Conservation (phyloP, 1,140 invertebrate species). For the Drosophila pseudoananassae region DNA sequence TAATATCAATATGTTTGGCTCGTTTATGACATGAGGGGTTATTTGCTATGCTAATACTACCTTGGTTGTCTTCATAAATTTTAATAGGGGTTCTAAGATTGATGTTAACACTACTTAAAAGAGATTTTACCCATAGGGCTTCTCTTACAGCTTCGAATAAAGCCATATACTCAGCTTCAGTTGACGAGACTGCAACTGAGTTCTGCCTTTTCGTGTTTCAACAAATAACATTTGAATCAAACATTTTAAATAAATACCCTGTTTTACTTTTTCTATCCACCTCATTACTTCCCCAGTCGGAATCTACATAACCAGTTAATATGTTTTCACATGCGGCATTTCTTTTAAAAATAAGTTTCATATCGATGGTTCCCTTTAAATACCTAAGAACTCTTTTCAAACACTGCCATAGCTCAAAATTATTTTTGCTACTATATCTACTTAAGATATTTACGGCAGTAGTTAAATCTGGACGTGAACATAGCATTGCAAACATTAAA, state of each 20-base stretch:
- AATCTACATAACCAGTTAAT: conserved; percentile 10
- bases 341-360: conserved; percentile 57
- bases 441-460: conserved; percentile 17
- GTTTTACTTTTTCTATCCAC: conserved; percentile 8
- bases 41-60: not conserved
- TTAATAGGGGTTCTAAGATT: not conserved
- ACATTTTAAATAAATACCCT: conserved; percentile 20
- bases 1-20: conserved; percentile 3
- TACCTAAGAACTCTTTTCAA: conserved; percentile 4
- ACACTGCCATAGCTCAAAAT: conserved; percentile 15
- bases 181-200: not conserved
- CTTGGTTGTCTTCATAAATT: conserved; percentile 5
- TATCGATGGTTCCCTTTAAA: conserved; percentile 6
- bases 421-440: conserved; percentile 32
- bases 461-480: conserved; percentile 12
- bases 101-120: not conserved
- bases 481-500: conserved; percentile 39
- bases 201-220: conserved; percentile 11
- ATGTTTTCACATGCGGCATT: conserved; percentile 14
- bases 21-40: conserved; percentile 2
- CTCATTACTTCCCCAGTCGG: conserved; percentile 3
- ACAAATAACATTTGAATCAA: conserved; percentile 20
- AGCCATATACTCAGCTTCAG: not conserved
- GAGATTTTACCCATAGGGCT: not conserved
- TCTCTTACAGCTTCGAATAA: too few relatives aligned